phyloP scores from a whole-genome alignment of 2,797 vertebrate species.

The Calcarius lapponicus region DNA sequence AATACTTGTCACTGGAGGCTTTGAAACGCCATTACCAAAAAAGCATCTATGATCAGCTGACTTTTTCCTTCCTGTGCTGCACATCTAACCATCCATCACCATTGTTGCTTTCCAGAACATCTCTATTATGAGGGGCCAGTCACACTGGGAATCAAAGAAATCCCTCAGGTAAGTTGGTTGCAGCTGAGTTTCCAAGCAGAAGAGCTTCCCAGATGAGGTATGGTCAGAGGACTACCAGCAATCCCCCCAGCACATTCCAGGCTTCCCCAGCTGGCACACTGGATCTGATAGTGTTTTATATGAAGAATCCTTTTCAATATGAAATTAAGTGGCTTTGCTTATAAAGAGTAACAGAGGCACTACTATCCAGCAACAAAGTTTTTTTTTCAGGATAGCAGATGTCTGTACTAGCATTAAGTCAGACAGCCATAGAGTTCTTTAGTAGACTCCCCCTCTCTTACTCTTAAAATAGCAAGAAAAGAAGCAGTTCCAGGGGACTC shows the following conservation, averaged over 20 bases:
- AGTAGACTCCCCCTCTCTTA: neutral
- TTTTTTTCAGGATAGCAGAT: neutral
- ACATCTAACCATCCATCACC: neutral
- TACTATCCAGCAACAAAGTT: neutral
- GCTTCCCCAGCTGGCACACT: neutral
- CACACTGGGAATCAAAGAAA: conserved; percentile 29
- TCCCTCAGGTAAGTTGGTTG: conserved; percentile 69
- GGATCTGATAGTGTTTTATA: neutral
- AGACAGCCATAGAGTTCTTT: neutral
- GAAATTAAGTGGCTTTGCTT: neutral
- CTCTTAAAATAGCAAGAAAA: neutral
- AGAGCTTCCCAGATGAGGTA: neutral
- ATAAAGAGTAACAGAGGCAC: neutral
- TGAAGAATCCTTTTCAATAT: neutral
- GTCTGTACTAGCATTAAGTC: neutral
- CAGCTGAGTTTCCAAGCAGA: neutral
- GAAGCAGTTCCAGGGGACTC: neutral
- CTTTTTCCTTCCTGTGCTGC: neutral
- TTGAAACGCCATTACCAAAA: neutral
- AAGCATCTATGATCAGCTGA: neutral
- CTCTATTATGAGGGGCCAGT: conserved; percentile 72
- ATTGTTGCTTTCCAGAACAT: conserved; percentile 71
- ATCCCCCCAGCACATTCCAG: neutral
- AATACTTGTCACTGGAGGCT: neutral
- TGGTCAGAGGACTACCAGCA: neutral